Conservation (phyloP, 2,888 invertebrate species). For the Eristalis arbustorum region DNA sequence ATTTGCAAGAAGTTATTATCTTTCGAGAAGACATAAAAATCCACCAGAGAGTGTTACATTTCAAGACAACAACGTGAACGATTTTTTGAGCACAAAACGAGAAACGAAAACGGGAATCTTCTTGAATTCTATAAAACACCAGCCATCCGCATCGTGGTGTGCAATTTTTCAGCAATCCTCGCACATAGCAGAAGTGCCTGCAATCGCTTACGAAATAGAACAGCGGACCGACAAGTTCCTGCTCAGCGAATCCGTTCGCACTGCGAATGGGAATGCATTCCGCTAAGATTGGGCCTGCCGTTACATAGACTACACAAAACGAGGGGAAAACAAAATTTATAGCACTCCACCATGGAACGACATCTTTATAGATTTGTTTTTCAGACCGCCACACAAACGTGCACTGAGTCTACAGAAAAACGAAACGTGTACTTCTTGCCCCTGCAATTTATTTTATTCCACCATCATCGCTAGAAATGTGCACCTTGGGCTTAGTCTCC, state of each 20-base stretch:
- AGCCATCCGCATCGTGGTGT: constrained; percentile 58
- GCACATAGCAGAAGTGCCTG: constrained; percentile 38
- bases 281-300: constrained; percentile 49
- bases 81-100: not conserved
- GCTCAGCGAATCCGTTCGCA: not conserved
- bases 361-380: constrained; percentile 64
- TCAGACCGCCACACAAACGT: not conserved
- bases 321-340: constrained; percentile 54
- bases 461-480: constrained; percentile 41
- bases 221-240: constrained; percentile 21
- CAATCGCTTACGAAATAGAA: constrained; percentile 53
- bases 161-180: constrained; percentile 49
- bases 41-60: not conserved
- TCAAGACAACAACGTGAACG: constrained; percentile 1
- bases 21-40: constrained; percentile 24
- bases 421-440: constrained; percentile 23
- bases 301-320: constrained; percentile 12
- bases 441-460: constrained; percentile 55
- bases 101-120: not conserved
- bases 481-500: constrained; percentile 53
- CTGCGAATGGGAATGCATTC: constrained; percentile 53
- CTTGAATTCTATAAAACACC: constrained; percentile 41
- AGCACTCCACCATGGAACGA: constrained; percentile 41
- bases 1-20: not conserved
- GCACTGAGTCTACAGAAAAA: constrained; percentile 4